Percentiles rank a stretch among this genome's conserved stretches.
phyloP scores from a whole-genome alignment of 2,113 vertebrate genomes.

The Pygoscelis adeliae region DNA sequence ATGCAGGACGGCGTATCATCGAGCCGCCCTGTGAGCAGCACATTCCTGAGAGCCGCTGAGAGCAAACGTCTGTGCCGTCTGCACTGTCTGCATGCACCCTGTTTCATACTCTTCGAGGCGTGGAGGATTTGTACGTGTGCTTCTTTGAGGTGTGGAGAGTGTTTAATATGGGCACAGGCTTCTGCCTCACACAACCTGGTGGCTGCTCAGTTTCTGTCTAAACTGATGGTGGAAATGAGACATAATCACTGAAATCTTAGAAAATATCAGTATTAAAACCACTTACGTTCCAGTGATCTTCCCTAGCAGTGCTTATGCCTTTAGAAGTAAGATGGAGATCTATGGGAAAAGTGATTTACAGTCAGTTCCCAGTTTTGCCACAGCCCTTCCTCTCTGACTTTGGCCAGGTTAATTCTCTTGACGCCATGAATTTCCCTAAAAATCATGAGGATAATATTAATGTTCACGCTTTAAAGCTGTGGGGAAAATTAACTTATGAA shows the following conservation, averaged over 20 bases:
- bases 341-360: not conserved
- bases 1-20: not conserved
- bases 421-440: not conserved
- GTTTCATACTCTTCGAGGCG: rapidly evolving
- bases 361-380: not conserved
- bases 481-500: not conserved
- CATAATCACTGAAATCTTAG: not conserved
- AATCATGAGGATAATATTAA: not conserved
- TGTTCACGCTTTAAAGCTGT: not conserved
- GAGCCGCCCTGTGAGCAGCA: rapidly evolving
- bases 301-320: not conserved
- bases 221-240: not conserved
- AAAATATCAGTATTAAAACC: not conserved
- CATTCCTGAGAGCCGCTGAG: not conserved
- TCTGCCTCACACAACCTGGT: rapidly evolving
- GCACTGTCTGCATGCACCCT: rapidly evolving
- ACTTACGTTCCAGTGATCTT: not conserved
- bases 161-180: not conserved
- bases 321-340: not conserved
- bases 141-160: not conserved
- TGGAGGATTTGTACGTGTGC: not conserved
- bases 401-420: not conserved
- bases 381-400: not conserved
- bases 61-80: rapidly evolving
- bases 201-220: not conserved